Evolutionary conservation across 2,797 vertebrate genomes (phyloP), one percentile per base, ranked within the genome.

Genomic region (Parambassis ranga): DNA sequence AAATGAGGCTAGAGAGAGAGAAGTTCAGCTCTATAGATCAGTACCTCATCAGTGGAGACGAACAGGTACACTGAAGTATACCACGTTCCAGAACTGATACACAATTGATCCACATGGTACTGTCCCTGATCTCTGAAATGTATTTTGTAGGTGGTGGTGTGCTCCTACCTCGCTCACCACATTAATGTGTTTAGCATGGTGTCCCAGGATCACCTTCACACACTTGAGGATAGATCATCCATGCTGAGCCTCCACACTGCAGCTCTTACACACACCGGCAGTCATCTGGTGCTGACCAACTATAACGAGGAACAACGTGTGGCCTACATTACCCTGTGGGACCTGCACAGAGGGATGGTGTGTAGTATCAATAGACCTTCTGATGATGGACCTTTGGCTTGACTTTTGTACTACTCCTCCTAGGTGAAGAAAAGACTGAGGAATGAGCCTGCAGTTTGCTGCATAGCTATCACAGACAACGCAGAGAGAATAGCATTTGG

Each of bases 11-110:
- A 46, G 53, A 68, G 14, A 58, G 53, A 49, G 84, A 91, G 64
- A 91, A 92, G 41, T 71, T 48, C 63, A 89, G 83, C 66, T 50
- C 72, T 16, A 81, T 90, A 19, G 77, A 90, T 58, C 87, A 87
- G 60, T 92, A 89, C 60, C 64, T 89, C 7, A 79, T 92, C 28
- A 92, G 84, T 53, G 86, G 79, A 68, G 77, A 91, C 62, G 71
- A 92, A 73, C 89, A 88, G 71, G 85, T 92, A 19, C 37, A 61
- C n/a, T n/a, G n/a, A n/a, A n/a, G n/a, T n/a, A n/a, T n/a, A n/a
- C n/a, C n/a, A n/a, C n/a, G n/a, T n/a, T n/a, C n/a, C n/a, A n/a
- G n/a, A n/a, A n/a, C n/a, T n/a, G n/a, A n/a, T n/a, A n/a, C n/a
- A n/a, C n/a, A n/a, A n/a, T n/a, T n/a, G n/a, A n/a, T n/a, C n/a